These are phyloP conservation scores for Leptobrachium leishanense DNA, from an alignment of 2,113 vertebrate species.

Conservation along the genomic window DNA sequence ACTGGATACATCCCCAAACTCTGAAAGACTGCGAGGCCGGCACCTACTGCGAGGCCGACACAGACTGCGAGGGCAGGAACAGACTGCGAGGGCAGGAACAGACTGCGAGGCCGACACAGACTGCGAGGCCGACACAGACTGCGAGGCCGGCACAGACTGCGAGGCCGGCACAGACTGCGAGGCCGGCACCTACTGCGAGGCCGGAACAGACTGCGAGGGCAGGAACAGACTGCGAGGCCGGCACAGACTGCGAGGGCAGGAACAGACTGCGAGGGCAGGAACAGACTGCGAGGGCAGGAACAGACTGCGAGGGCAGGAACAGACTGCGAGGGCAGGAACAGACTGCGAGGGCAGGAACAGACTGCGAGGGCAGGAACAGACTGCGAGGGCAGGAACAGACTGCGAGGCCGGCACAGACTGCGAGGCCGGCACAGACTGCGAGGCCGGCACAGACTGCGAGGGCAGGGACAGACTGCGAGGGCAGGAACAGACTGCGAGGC, in stretches of 20 bases:
- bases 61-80: no score
- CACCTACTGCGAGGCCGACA: neutral
- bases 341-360: neutral
- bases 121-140: neutral
- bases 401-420: no score
- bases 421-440: no score
- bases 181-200: neutral
- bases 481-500: no score
- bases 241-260: no score
- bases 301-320: no score
- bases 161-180: neutral
- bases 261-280: no score
- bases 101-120: neutral
- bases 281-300: no score
- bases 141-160: neutral
- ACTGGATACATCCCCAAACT: neutral
- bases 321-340: neutral
- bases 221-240: fast-evolving
- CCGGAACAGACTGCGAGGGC: neutral
- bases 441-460: no score
- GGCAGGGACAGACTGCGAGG: no score
- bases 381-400: no score
- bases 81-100: neutral
- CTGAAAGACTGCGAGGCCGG: neutral
- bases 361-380: no score